Conservation (phyloP, 2,888 invertebrate genomes). For the Plebejus argus region DNA sequence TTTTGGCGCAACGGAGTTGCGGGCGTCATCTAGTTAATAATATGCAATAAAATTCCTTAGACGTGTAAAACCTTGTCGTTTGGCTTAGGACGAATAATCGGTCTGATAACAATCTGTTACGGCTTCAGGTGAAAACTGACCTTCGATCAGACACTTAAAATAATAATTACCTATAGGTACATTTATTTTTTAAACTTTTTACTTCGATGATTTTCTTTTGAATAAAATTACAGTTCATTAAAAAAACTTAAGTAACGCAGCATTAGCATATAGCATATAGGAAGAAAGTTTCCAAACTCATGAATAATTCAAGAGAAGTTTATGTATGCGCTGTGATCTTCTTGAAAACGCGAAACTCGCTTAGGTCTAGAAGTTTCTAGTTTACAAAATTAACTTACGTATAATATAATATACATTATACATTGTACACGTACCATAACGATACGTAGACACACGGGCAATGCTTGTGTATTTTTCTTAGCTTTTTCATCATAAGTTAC, state of each 20-base stretch:
- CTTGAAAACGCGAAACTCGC: slow-evolving; percentile 10
- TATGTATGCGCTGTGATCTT: background rate
- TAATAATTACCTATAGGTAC: too few species aligned
- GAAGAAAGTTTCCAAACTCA: slow-evolving; percentile 17
- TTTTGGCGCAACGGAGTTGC: too few species aligned
- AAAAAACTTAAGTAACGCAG: background rate
- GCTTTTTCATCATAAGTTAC: too few species aligned
- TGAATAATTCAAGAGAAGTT: background rate
- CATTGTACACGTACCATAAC: too few species aligned
- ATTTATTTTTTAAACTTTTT: background rate
- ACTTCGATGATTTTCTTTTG: background rate
- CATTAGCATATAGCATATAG: slow-evolving; percentile 19
- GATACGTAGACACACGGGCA: too few species aligned
- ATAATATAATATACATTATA: too few species aligned
- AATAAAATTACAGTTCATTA: background rate
- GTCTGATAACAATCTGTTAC: too few species aligned
- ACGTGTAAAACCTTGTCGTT: too few species aligned
- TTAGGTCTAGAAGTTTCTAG: slow-evolving; percentile 2
- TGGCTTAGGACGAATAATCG: too few species aligned
- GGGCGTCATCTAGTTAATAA: too few species aligned
- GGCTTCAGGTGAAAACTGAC: background rate
- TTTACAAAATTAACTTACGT: background rate
- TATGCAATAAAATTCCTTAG: too few species aligned
- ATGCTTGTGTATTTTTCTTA: too few species aligned
- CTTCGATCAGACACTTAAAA: background rate